Percentiles rank a stretch among this genome's conserved stretches.
These are phyloP conservation scores for Labeo rohita DNA, from an alignment of 2,113 vertebrate species.

Conservation along the genomic window DNA sequence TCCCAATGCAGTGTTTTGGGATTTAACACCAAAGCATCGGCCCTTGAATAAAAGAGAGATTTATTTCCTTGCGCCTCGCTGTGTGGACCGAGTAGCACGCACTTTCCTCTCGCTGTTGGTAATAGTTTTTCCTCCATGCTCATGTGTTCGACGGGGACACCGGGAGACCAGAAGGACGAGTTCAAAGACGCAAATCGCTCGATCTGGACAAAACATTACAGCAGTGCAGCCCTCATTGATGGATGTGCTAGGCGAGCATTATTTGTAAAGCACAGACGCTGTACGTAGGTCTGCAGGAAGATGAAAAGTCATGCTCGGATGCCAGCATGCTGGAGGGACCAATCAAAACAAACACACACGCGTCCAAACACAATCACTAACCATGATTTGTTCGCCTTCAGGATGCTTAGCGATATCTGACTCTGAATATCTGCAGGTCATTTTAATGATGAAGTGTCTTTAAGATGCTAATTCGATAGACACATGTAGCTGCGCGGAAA, in stretches of 20 bases:
- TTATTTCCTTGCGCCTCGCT: conserved; percentile 39
- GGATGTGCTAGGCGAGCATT: conserved; percentile 38
- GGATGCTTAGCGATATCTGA: conserved; percentile 12
- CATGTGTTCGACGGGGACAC: conserved; percentile 36
- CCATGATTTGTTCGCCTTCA: conserved; percentile 31
- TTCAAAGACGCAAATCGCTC: background rate
- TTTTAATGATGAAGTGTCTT: conserved; percentile 32
- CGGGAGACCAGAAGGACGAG: conserved; percentile 28
- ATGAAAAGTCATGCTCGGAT: conserved; percentile 47
- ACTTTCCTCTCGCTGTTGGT: conserved; percentile 30
- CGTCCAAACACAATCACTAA: conserved; percentile 44
- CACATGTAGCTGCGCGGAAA: conserved; percentile 17
- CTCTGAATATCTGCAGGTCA: conserved; percentile 11
- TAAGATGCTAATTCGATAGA: conserved; percentile 26
- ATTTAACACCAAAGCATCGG: conserved; percentile 7
- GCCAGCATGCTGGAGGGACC: conserved; percentile 26
- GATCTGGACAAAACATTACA: conserved; percentile 51
- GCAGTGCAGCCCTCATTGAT: conserved; percentile 12
- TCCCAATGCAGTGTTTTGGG: background rate
- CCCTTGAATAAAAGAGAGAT: conserved; percentile 51
- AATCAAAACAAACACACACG: conserved; percentile 48
- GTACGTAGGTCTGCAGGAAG: conserved; percentile 31
- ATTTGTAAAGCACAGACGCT: conserved; percentile 34
- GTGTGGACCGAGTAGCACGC: conserved; percentile 1
- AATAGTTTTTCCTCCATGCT: conserved; percentile 46